Base-by-base conservation (phyloP, 2,113 vertebrate species). In the Aphyosemion australe region DNA sequence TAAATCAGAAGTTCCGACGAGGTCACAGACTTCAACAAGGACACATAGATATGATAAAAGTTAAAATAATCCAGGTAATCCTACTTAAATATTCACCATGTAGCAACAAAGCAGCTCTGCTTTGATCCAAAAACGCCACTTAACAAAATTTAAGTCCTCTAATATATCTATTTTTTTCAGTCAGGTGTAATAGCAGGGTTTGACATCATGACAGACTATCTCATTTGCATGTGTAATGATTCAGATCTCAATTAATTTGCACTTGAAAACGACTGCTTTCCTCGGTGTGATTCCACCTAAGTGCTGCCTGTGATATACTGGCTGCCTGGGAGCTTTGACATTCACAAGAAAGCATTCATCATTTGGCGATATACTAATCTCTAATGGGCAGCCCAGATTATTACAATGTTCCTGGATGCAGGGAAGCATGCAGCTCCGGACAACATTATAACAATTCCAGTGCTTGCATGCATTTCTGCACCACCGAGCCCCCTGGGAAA, bases 271-370 rank as follows among this genome's bases (percentile, higher is more conserved):
- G 64, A 66, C n/a, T 43, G 66, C 47, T 58, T 85, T 62, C 69
- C 50, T 51, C 62, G 46, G 41, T 73, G 70, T 61, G 65, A 80
- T 72, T 74, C 68, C 68, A 69, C 56, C 61, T 45, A 45, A 74
- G 67, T 71, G 71, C 32, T 50, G 15, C 11, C 47, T 52, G 58
- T 76, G 61, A 82, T 74, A 48, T 55, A 74, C 66, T 66, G 48
- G 21, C 26, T 46, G 61, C 54, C 60, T 74, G 68, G 63, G 68
- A 69, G 74, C 15, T 69, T 51, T 77, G 69, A 82, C 78, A 70
- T 74, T 84, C 70, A 78, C 53, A 46, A 58, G 59, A 66, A 77
- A 66, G 55, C 65, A 65, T 85, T 82, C 46, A 60, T 87, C 76
- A 69, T 69, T 61, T 76, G 52, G 49, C 20, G 61, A 75, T 54